Evolutionary conservation across 2,113 vertebrate genomes (phyloP).

Genomic region (Equus przewalskii): DNA sequence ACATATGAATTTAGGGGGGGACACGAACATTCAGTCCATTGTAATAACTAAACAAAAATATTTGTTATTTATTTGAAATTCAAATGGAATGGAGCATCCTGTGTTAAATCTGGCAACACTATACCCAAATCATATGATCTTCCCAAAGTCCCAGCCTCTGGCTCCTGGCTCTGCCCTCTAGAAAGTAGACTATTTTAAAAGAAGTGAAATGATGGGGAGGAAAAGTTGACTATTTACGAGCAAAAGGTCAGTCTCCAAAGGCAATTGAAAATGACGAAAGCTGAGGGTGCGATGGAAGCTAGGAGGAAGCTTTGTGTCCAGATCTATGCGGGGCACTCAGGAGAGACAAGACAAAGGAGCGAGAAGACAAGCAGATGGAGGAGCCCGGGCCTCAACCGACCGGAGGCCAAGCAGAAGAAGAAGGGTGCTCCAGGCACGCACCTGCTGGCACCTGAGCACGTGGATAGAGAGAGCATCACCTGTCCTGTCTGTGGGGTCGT

Average conservation of each 20-base stretch:
- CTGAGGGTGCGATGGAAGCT: neutral
- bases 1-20: neutral
- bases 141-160: neutral
- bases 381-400: neutral
- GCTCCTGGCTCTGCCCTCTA: neutral
- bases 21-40: neutral
- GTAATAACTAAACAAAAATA: neutral
- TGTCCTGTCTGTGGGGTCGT: rapidly evolving
- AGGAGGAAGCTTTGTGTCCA: too few relatives aligned
- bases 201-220: neutral
- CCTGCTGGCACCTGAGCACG: neutral
- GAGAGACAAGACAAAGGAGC: neutral
- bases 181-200: neutral
- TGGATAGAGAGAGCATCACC: neutral
- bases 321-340: neutral
- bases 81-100: neutral
- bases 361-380: neutral
- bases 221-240: neutral
- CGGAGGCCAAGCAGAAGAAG: neutral
- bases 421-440: neutral
- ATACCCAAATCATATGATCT: neutral
- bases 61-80: constrained; percentile 1
- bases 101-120: neutral
- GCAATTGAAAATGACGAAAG: neutral
- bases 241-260: neutral